Evolutionary conservation across 2,113 vertebrate genomes (phyloP), one percentile per base, ranked within the genome.

Genomic region (Sander lucioperca): DNA sequence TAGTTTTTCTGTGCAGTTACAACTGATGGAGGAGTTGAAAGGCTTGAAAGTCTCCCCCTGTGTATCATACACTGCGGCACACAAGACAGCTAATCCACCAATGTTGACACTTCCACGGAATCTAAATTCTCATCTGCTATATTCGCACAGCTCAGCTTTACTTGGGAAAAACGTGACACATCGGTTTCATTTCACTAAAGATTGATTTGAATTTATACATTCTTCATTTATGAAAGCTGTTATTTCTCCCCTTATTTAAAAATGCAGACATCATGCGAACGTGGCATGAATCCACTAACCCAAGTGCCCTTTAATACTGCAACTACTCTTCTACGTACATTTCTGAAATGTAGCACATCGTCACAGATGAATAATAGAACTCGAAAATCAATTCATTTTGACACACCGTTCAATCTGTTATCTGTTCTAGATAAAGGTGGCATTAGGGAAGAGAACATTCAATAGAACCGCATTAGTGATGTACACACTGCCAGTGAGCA

Each of bases 121-220:
- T 80, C 39, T 66, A 66, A 89, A 74, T 74, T 16, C 79, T 70
- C 65, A 79, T 66, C 68, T 25, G 66, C 79, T 76, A 79, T 51
- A 61, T 47, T 62, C 76, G 62, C 56, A 61, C 43, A 65, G 33
- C 39, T 62, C 72, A 18, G 43, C 18, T 76, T 87, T 65, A 77
- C 73, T 50, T 13, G 18, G 69, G 19, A 79, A 21, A 66, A 23
- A 8, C 39, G 56, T 1, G 33, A 57, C 19, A 50, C 25, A 74
- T 58, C 33, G 63, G 30, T 5, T 47, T 12, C 36, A 30, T 21
- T 58, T 53, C 30, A 80, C 74, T 63, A 39, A 50, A 12, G 54
- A 3, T 12, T 9, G 15, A 65, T 54, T 65, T 53, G 18, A 69
- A 77, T 54, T 63, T 61, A 79, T 79, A 25, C 58, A 51, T 43